Evolutionary conservation across 2,113 vertebrate genomes (phyloP).

Genomic region (Glaucidium brasilianum): DNA sequence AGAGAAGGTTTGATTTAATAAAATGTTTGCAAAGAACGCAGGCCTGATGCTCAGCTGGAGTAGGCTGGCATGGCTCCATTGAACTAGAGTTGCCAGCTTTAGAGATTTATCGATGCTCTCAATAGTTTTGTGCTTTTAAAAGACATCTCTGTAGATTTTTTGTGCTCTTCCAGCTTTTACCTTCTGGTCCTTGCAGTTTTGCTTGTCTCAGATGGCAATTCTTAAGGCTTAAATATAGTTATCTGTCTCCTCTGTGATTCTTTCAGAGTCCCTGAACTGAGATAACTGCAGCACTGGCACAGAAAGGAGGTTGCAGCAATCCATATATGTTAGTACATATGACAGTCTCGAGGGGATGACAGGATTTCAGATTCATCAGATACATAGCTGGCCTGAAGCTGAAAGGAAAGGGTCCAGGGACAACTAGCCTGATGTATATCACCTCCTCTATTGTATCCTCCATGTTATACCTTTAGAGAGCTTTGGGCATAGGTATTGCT

Average conservation of each 20-base stretch:
- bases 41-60: not conserved
- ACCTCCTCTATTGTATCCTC: not conserved
- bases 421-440: conserved; percentile 34
- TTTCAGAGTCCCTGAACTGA: conserved; percentile 19
- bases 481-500: not conserved
- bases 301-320: conserved; percentile 14
- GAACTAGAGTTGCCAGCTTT: not conserved
- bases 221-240: conserved; percentile 49
- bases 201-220: conserved; percentile 13
- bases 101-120: not conserved
- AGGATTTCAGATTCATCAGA: conserved; percentile 37
- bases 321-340: not conserved
- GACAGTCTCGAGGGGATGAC: not conserved
- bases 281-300: conserved; percentile 9
- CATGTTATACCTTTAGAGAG: conserved; percentile 2
- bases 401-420: not conserved
- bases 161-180: not conserved
- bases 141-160: not conserved
- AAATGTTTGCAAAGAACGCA: not conserved
- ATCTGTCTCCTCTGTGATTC: conserved; percentile 41
- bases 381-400: not conserved
- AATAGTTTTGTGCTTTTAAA: not conserved
- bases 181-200: not conserved
- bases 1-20: conserved; percentile 11
- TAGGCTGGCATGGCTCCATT: not conserved